Percentiles rank a stretch among this genome's conserved stretches.
Evolutionary conservation across 2,113 vertebrate genomes (phyloP).

Genomic region (Sceloporus undulatus): DNA sequence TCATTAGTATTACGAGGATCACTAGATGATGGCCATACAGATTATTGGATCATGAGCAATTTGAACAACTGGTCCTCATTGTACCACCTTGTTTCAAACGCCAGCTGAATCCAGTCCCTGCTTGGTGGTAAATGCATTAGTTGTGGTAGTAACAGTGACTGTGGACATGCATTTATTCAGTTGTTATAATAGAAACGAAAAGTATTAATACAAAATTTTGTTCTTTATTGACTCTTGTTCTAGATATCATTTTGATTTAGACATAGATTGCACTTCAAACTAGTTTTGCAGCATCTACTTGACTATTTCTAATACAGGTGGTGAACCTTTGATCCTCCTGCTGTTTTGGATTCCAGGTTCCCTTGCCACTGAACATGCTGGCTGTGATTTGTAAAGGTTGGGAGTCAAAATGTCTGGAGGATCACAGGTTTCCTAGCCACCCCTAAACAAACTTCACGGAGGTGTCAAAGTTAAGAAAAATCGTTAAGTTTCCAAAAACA

Average conservation of each 20-base stretch:
- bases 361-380: background rate
- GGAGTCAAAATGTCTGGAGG: background rate
- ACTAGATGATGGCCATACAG: background rate
- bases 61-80: background rate
- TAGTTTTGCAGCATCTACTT: background rate
- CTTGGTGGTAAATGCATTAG: background rate
- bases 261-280: background rate
- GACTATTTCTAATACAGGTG: background rate
- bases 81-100: too few species aligned
- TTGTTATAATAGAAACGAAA: conserved; percentile 37
- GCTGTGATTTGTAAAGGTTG: background rate
- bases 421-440: background rate
- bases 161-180: background rate
- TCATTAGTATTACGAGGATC: background rate
- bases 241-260: background rate
- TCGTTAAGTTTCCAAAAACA: background rate
- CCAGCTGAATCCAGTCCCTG: background rate
- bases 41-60: background rate
- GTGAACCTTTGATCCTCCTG: background rate
- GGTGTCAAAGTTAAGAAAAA: background rate
- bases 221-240: conserved; percentile 3
- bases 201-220: background rate
- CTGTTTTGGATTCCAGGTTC: background rate
- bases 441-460: background rate
- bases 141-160: background rate